phyloP scores from a whole-genome alignment of 2,113 vertebrate species.

The Mesembrinibis cayennensis region DNA sequence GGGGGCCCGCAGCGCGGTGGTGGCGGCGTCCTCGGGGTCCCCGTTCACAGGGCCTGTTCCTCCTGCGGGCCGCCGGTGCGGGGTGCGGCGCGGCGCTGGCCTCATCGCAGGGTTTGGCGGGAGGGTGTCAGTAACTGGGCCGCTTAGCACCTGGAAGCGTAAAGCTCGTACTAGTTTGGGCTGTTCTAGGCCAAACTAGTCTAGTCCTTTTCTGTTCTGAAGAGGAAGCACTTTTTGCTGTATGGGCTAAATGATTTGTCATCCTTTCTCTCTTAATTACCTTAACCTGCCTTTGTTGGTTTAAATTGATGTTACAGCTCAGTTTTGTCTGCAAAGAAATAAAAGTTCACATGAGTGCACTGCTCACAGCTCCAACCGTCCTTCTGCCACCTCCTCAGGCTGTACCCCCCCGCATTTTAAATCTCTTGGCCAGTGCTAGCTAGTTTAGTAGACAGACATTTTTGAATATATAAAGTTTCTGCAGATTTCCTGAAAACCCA shows the following conservation, averaged over 20 bases:
- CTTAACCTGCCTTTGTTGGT: background rate
- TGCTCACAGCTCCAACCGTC: background rate
- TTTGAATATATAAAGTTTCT: background rate
- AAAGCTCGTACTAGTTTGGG: fast-evolving
- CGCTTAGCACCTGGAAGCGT: fast-evolving
- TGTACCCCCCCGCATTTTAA: fast-evolving
- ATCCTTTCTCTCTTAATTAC: background rate
- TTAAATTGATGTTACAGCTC: background rate
- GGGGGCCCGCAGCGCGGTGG: fast-evolving
- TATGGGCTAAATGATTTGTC: background rate
- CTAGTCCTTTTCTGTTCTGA: fast-evolving
- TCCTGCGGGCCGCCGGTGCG: too few species aligned
- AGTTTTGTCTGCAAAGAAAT: background rate
- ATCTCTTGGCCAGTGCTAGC: background rate
- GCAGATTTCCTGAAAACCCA: background rate
- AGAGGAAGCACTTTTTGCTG: background rate
- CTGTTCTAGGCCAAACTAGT: fast-evolving
- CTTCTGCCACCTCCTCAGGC: background rate
- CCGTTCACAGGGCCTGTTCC: fast-evolving
- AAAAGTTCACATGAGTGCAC: background rate
- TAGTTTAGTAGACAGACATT: background rate
- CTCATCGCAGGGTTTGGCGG: background rate
- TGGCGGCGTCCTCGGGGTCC: background rate
- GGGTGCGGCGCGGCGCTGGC: fast-evolving
- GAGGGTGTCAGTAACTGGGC: fast-evolving